Conservation (phyloP, 2,888 invertebrate species). For the Ephialtes manifestator region DNA sequence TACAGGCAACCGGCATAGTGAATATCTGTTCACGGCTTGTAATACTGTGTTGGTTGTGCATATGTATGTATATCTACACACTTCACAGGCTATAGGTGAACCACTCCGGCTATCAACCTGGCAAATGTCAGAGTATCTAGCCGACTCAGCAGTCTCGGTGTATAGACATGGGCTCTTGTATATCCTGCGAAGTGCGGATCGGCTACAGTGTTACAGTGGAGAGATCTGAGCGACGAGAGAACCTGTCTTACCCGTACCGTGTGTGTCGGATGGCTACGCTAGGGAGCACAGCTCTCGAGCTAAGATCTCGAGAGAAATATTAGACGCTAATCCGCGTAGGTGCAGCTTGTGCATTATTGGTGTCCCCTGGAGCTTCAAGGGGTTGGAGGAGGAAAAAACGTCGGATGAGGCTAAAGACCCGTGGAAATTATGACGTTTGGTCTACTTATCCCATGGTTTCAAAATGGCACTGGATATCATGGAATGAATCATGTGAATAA, state of each 20-base stretch:
- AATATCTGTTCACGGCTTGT: slow-evolving; percentile 18
- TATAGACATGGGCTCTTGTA: slow-evolving; percentile 18
- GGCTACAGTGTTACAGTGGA: slow-evolving; percentile 35
- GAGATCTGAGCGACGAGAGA: slow-evolving; percentile 69
- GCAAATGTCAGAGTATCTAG: slow-evolving; percentile 83
- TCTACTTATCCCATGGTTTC: background rate
- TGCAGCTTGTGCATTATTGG: slow-evolving; percentile 63
- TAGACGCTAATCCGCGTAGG: slow-evolving; percentile 71
- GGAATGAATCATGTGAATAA: background rate
- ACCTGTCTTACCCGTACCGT: slow-evolving; percentile 70
- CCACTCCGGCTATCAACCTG: slow-evolving; percentile 82
- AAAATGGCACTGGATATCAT: background rate
- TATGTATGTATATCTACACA: slow-evolving; percentile 5
- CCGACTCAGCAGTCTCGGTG: slow-evolving; percentile 38
- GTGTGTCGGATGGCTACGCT: slow-evolving; percentile 29
- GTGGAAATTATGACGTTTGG: background rate
- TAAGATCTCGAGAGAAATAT: slow-evolving; percentile 68
- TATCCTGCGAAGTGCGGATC: slow-evolving; percentile 53
- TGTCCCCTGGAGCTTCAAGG: background rate
- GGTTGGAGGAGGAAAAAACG: slow-evolving; percentile 15
- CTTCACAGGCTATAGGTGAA: slow-evolving; percentile 78
- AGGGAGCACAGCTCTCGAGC: slow-evolving; percentile 24
- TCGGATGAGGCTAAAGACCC: slow-evolving; percentile 19
- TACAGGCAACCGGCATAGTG: slow-evolving; percentile 38
- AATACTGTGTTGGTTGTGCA: background rate